Evolutionary conservation across 2,113 vertebrate species (phyloP).

Genomic region (Variabilichromis moorii): DNA sequence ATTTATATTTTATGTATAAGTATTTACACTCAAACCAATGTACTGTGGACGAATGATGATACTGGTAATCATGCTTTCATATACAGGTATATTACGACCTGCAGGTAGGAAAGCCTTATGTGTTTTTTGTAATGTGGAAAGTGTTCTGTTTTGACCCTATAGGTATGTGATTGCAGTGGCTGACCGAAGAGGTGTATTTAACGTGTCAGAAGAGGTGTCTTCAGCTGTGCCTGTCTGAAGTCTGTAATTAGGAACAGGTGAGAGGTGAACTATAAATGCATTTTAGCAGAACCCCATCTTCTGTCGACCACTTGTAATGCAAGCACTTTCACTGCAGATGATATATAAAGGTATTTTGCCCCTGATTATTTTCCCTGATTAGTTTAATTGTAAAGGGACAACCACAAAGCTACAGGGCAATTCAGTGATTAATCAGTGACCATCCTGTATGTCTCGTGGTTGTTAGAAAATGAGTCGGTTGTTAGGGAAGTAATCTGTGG

Average conservation of each 20-base stretch:
- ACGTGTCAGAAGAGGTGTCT: slow-evolving; percentile 15
- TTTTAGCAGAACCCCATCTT: background rate
- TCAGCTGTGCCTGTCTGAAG: background rate
- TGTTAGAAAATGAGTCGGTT: slow-evolving; percentile 21
- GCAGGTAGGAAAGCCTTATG: background rate
- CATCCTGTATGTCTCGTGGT: slow-evolving; percentile 22
- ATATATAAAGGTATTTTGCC: background rate
- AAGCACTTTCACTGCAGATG: slow-evolving; percentile 9
- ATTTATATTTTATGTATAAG: background rate
- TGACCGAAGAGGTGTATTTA: slow-evolving; percentile 28
- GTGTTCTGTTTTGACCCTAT: background rate
- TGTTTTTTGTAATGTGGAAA: background rate
- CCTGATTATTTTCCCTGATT: background rate
- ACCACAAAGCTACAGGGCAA: background rate
- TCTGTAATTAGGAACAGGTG: slow-evolving; percentile 45
- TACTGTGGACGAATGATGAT: background rate
- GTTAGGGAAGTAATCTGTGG: slow-evolving; percentile 35
- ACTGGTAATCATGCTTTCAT: background rate
- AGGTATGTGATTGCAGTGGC: background rate
- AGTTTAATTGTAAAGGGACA: background rate
- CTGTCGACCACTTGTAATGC: background rate
- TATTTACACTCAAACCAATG: background rate
- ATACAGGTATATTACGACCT: background rate
- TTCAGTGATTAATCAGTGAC: slow-evolving; percentile 22
- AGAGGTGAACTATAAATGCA: slow-evolving; percentile 11